Conservation (phyloP, 2,888 invertebrate species). For the Andricus quercusramuli region DNA sequence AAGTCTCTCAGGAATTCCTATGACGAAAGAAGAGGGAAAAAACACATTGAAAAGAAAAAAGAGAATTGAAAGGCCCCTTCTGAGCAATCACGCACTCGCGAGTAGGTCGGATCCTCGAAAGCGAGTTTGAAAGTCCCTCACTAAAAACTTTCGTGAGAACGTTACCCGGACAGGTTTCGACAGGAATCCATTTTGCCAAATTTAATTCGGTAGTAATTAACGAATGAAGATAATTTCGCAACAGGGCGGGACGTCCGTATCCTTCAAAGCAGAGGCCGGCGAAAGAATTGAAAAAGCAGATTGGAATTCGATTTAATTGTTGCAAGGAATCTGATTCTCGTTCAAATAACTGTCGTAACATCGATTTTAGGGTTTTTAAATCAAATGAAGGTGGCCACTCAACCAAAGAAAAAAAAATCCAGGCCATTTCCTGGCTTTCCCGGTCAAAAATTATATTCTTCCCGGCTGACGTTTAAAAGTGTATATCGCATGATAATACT, state of each 20-base stretch:
- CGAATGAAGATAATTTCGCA: conserved; percentile 47
- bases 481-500: too few relatives aligned
- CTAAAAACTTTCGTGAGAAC: conserved; percentile 50
- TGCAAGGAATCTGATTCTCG: background rate
- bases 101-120: conserved; percentile 25
- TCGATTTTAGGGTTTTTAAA: background rate
- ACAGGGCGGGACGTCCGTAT: conserved; percentile 15
- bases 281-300: conserved; percentile 20
- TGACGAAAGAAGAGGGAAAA: conserved; percentile 38
- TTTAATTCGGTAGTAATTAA: conserved; percentile 50
- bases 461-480: too few relatives aligned
- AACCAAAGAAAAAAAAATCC: too few relatives aligned
- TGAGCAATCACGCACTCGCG: conserved; percentile 16
- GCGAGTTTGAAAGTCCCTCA: conserved; percentile 15
- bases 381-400: background rate
- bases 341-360: background rate
- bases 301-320: conserved; percentile 17
- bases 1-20: conserved; percentile 24
- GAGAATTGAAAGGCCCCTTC: conserved; percentile 22
- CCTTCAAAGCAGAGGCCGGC: background rate
- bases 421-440: too few relatives aligned
- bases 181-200: conserved; percentile 41
- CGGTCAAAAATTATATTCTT: too few relatives aligned
- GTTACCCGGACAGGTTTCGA: conserved; percentile 46
- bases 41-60: background rate